Evolutionary conservation across 1,140 invertebrate genomes (phyloP).

Genomic region (Brachionus paranguensis): DNA sequence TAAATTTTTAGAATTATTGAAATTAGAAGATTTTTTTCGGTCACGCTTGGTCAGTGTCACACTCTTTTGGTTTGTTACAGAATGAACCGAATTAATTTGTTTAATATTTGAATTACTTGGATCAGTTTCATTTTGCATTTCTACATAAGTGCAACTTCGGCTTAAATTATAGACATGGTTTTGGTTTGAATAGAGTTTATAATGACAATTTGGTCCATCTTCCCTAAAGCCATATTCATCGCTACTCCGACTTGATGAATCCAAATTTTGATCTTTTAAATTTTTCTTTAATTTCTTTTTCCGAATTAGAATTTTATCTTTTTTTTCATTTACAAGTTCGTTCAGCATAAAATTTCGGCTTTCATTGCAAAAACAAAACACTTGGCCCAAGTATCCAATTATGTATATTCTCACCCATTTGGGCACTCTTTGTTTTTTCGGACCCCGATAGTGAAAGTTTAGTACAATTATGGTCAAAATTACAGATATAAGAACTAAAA

Average conservation of each 20-base stretch:
- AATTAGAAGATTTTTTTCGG: background rate
- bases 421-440: constrained; percentile 29
- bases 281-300: background rate
- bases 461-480: constrained; percentile 34
- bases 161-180: background rate
- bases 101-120: background rate
- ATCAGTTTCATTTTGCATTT: background rate
- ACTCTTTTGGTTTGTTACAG: background rate
- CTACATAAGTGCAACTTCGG: background rate
- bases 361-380: constrained; percentile 24
- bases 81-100: background rate
- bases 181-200: background rate
- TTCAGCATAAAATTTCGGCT: background rate
- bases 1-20: background rate
- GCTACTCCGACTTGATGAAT: background rate
- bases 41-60: background rate
- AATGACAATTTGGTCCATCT: background rate
- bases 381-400: constrained; percentile 9
- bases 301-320: background rate
- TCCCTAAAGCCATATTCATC: background rate
- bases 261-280: background rate
- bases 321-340: background rate
- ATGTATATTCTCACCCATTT: constrained; percentile 3
- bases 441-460: constrained; percentile 35
- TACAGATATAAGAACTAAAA: constrained; percentile 31